Evolutionary conservation across 2,888 invertebrate species (phyloP).

Genomic region (Caenorhabditis sp.): DNA sequence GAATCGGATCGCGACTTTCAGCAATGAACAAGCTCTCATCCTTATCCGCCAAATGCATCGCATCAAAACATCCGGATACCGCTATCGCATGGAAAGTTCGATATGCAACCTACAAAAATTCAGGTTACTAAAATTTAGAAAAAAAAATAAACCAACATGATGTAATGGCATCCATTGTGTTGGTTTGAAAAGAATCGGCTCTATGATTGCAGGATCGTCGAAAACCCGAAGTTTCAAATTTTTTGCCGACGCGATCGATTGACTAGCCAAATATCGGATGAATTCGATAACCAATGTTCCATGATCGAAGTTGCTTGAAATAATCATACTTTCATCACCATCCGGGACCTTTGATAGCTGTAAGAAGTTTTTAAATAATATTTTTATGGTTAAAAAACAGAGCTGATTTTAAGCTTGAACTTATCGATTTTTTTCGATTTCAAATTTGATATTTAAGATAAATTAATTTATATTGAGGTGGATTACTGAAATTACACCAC

Average conservation of each 20-base stretch:
- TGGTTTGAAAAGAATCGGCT: constrained; percentile 13
- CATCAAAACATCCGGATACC: constrained; percentile 49
- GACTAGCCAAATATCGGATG: constrained; percentile 30
- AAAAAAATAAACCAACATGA: constrained; percentile 11
- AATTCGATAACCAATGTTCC: constrained; percentile 35
- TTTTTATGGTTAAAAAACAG: not conserved
- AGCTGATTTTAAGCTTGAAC: no score
- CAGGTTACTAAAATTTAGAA: not conserved
- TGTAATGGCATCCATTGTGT: constrained; percentile 32
- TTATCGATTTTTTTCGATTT: no score
- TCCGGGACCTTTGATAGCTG: constrained; percentile 6
- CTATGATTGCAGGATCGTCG: constrained; percentile 9
- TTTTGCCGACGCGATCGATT: constrained; percentile 25
- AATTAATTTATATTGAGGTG: no score
- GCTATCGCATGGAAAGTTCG: constrained; percentile 52
- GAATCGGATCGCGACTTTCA: constrained; percentile 42
- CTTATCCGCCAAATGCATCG: constrained; percentile 22
- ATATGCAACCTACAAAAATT: constrained; percentile 44
- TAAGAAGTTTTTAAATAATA: not conserved
- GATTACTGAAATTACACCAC: no score
- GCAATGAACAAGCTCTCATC: constrained; percentile 5
- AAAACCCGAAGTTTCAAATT: constrained; percentile 22
- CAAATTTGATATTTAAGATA: no score
- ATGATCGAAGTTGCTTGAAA: constrained; percentile 8
- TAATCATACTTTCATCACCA: not conserved